Evolutionary conservation across 1,140 invertebrate species (phyloP), one percentile per base, ranked within the genome.

Genomic region (Paracyclopina nana): DNA sequence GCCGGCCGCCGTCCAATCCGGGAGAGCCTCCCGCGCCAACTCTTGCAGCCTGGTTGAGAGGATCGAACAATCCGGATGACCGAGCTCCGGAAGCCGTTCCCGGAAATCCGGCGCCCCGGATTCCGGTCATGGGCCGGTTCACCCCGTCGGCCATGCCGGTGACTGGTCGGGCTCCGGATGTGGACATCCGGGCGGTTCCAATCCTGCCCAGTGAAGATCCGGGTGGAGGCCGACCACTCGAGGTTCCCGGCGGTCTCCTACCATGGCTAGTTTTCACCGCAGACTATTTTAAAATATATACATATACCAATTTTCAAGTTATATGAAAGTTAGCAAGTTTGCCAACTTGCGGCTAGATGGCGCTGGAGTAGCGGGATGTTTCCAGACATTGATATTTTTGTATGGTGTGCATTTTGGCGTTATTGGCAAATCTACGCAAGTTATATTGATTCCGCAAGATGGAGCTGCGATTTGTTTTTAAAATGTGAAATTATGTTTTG

Each of bases 61-160:
- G 81, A 67, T 88, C 82, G 65, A 85, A 85, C 11, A 69, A 59
- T 55, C 68, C 70, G n/a, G n/a, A n/a, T n/a, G n/a, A n/a, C 57
- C 72, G 72, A 54, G 64, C 68, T 40, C 64, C 65, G 56, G 49
- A 56, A n/a, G 64, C 62, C 29, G 62, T 62, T n/a, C 63, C 64
- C 41, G 66, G 62, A 57, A 65, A 55, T 22, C 52, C 52, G 11
- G 52, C 52, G 20, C 52, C 52, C n/a, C 42, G 14, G 11, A 53
- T 54, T 29, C 46, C 52, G 14, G 52, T 53, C 52, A 53, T 53
- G 12, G 52, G 52, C 27, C 55, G 8, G 25, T 69, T 45, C 62
- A 62, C 48, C 62, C 66, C 26, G 61, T 60, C 68, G 45, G 14
- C n/a, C 29, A 46, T 30, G 2, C 42, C 45, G 16, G 24, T 54